Base-by-base conservation (phyloP, 2,888 invertebrate species). In the Dasypolia templi region DNA sequence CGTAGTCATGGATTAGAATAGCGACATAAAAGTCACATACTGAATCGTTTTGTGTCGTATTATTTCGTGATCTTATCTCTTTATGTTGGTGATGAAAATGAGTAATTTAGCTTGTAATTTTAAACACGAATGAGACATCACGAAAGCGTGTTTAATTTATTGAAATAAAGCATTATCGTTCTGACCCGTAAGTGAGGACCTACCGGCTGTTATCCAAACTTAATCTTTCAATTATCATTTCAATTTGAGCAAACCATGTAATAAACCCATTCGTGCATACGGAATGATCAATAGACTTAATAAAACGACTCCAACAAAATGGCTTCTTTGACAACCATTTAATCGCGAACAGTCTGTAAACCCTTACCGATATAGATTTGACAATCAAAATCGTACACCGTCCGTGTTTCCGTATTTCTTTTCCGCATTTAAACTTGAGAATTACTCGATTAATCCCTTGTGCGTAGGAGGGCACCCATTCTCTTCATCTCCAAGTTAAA, bases 381-480 rank as follows among this genome's bases (percentile, higher is more conserved):
- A 82, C 79, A 89, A 84, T 88, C 85, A 89, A 85, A 87, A 86
- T 84, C 81, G 86, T 66, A 86, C 73, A 79, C 77, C 44, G 62
- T 73, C 75, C 84, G 76, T 87, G 85, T 88, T 89, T 88, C 80
- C 84, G 81, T 81, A 89, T 85, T 87, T 86, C 86, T 77, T 87
- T 86, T 86, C 81, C 82, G 85, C 85, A 88, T 90, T 91, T 85
- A 89, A 84, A 90, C 88, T 89, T 87, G 86, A 85, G 90, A 91
- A 92, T 92, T 89, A 91, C 86, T 86, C 89, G 89, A 92, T 91
- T 93, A 92, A 92, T 92, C 87, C 91, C 84, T 83, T 84, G 82
- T 88, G 89, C 90, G 88, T 88, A 85, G 87, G 19, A 49, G 35
- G 35, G 75, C 35, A 81, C 89, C 91, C 90, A 92, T 93, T 93